phyloP scores from a whole-genome alignment of 37 sponge, comb jelly and placozoan genomes.

The Hexactinellida sp. region DNA sequence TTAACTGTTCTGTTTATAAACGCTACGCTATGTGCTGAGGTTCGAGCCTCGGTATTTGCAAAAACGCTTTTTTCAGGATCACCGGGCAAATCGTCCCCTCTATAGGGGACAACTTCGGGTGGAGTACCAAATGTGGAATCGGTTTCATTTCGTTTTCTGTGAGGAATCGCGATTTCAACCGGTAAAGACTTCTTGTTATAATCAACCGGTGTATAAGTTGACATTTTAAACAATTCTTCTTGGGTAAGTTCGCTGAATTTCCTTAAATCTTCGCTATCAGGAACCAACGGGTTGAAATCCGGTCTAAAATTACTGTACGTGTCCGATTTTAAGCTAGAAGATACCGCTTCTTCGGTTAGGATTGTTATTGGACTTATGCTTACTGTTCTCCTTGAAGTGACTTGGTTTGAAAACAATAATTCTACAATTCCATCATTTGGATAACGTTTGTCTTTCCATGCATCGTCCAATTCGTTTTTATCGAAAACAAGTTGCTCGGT shows the following conservation, averaged over 20 bases:
- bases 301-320: not conserved
- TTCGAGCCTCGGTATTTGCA: not conserved
- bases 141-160: not conserved
- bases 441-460: constrained; percentile 73
- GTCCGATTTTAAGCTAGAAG: not conserved
- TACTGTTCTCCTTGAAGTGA: not conserved
- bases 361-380: not conserved
- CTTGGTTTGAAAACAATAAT: constrained; percentile 39
- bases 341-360: not conserved
- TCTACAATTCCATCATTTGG: constrained; percentile 54
- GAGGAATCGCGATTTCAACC: not conserved
- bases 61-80: not conserved
- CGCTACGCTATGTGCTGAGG: not conserved
- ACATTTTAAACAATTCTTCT: not conserved
- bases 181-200: not conserved
- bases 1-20: not conserved
- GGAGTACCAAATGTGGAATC: not conserved
- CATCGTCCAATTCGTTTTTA: constrained; percentile 84
- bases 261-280: not conserved
- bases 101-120: not conserved
- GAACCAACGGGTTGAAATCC: not conserved
- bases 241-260: not conserved
- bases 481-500: constrained; percentile 60
- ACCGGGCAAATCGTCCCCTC: not conserved
- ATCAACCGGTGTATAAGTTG: not conserved